These are phyloP conservation scores for Eupithecia centaureata DNA, from an alignment of 2,888 invertebrate species.

Conservation along the genomic window DNA sequence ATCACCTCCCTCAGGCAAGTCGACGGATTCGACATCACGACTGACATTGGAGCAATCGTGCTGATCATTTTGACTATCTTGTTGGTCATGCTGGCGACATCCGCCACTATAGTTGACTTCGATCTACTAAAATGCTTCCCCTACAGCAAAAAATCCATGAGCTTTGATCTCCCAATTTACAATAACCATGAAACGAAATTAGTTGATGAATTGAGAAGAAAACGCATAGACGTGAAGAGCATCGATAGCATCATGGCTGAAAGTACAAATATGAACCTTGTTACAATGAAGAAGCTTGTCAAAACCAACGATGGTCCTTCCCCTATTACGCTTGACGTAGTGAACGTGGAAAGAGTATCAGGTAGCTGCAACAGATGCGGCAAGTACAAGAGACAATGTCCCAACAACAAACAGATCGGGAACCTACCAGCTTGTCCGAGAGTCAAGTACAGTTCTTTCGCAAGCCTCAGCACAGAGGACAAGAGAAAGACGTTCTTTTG, in stretches of 20 bases:
- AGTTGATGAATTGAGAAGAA: slow-evolving; percentile 45
- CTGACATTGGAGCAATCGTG: slow-evolving; percentile 63
- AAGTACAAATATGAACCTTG: slow-evolving; percentile 57
- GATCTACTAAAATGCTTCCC: slow-evolving; percentile 61
- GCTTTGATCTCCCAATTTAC: slow-evolving; percentile 69
- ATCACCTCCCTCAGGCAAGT: slow-evolving; percentile 62
- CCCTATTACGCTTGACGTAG: slow-evolving; percentile 73
- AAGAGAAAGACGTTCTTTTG: slow-evolving; percentile 58
- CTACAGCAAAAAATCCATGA: slow-evolving; percentile 60
- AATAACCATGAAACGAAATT: slow-evolving; percentile 54
- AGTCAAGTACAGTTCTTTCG: slow-evolving; percentile 65
- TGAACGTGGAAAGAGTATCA: slow-evolving; percentile 61
- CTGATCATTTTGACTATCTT: slow-evolving; percentile 60
- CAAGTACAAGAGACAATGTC: slow-evolving; percentile 73
- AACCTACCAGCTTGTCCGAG: slow-evolving; percentile 63
- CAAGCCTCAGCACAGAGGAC: slow-evolving; percentile 63
- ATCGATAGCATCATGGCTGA: slow-evolving; percentile 54
- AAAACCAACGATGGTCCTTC: slow-evolving; percentile 55
- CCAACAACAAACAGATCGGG: slow-evolving; percentile 51
- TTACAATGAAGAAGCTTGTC: slow-evolving; percentile 57
- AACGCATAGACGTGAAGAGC: slow-evolving; percentile 50
- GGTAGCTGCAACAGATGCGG: slow-evolving; percentile 73
- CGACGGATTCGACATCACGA: slow-evolving; percentile 57
- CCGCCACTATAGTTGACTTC: slow-evolving; percentile 77
- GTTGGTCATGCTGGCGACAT: slow-evolving; percentile 59